A percentile compares a stretch with the other conserved stretches of the same genome.
Evolutionary conservation across 2,888 invertebrate genomes (phyloP).

Genomic region (Drosophila nr. fundita): DNA sequence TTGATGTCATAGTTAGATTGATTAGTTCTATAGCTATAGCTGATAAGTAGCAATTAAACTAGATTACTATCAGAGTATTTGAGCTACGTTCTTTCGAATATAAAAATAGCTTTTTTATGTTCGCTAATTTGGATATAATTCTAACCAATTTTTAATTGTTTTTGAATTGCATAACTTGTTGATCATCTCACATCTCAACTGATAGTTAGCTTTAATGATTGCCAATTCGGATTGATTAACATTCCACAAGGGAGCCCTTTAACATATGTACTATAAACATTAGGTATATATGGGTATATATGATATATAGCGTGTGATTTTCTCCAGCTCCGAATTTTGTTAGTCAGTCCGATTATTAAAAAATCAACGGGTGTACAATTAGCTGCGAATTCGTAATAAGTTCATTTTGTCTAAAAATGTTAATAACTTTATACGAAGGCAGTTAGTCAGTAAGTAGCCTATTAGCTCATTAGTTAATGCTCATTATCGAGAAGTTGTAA

Average conservation of each 20-base stretch:
- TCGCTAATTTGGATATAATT: conserved; percentile 10
- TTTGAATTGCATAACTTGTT: conserved; percentile 32
- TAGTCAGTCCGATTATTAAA: conserved; percentile 24
- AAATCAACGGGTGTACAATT: conserved; percentile 15
- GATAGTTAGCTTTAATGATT: conserved; percentile 40
- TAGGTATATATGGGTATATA: background rate
- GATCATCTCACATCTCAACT: conserved; percentile 18
- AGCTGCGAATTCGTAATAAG: conserved; percentile 12
- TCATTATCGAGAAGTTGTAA: conserved; percentile 42
- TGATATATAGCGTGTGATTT: background rate
- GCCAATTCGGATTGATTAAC: conserved; percentile 25
- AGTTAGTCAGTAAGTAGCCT: conserved; percentile 15
- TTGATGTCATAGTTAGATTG: background rate
- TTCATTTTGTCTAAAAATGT: conserved; percentile 24
- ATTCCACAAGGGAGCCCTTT: conserved; percentile 25
- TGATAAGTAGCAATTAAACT: background rate
- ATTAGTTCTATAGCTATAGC: too few relatives aligned
- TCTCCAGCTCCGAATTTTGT: background rate
- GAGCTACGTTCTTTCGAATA: background rate
- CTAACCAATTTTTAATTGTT: conserved; percentile 30
- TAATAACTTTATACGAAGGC: conserved; percentile 47
- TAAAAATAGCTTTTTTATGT: background rate
- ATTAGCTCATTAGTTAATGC: conserved; percentile 62
- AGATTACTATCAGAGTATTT: background rate
- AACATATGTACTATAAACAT: background rate